Conservation (phyloP, 2,888 invertebrate genomes). For the Cataglyphis cursor region DNA sequence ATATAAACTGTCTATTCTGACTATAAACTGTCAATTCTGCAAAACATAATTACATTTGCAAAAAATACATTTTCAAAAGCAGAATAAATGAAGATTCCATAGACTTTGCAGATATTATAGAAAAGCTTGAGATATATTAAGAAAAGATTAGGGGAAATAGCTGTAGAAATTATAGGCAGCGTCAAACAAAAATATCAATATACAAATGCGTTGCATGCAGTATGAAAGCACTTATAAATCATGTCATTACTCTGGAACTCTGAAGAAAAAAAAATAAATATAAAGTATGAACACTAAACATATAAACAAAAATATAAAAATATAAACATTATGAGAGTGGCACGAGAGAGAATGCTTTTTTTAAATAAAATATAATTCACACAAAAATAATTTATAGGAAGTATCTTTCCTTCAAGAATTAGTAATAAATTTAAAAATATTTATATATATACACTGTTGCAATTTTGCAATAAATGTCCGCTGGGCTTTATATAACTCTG, state of each 20-base stretch:
- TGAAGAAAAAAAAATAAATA: slow-evolving; percentile 35
- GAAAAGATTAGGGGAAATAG: slow-evolving; percentile 29
- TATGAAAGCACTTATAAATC: slow-evolving; percentile 62
- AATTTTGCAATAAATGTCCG: slow-evolving; percentile 26
- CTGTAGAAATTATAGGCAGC: slow-evolving; percentile 35
- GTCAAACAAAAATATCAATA: slow-evolving; percentile 39
- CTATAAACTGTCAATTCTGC: slow-evolving; percentile 23
- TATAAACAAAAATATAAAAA: slow-evolving; percentile 47
- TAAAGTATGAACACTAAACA: neutral
- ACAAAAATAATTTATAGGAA: slow-evolving; percentile 57
- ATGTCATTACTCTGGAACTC: slow-evolving; percentile 79
- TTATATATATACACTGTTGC: slow-evolving; percentile 19
- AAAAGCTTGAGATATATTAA: slow-evolving; percentile 29
- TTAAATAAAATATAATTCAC: neutral
- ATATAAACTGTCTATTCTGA: slow-evolving; percentile 23
- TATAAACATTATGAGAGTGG: neutral
- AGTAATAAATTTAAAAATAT: slow-evolving; percentile 24
- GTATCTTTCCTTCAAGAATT: neutral
- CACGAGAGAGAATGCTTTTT: slow-evolving; percentile 1
- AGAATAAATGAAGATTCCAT: slow-evolving; percentile 27
- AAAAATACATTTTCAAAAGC: slow-evolving; percentile 37
- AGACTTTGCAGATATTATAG: slow-evolving; percentile 29
- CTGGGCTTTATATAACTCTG: slow-evolving; percentile 16
- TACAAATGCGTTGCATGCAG: slow-evolving; percentile 65
- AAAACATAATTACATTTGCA: slow-evolving; percentile 2